Base-by-base conservation (phyloP, 2,888 invertebrate species). In the Slavum lentiscoides region DNA sequence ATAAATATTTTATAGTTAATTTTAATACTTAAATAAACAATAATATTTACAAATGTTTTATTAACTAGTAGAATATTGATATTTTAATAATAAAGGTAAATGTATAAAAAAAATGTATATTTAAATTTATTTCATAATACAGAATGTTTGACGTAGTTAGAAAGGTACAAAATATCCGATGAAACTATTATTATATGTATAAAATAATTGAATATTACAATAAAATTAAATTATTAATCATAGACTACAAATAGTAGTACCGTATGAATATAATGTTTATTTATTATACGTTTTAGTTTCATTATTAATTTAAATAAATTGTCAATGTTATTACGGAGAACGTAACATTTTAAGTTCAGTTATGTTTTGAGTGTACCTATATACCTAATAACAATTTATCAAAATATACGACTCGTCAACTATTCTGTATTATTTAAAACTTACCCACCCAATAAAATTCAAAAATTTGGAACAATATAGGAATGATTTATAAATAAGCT, bases 41-140 rank as follows among this genome's bases (percentile, higher is more conserved):
- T 61, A 30, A 77, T 77, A 77, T 70, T 62, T 77, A 77, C 77
- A 77, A 77, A 77, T 70, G 49, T 70, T 77, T 39, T 59, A 72
- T 19, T 59, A 72, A 77, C 77, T 69, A 77, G 61, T 70, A 61
- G 53, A 70, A 70, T 77, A 70, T 69, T 69, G 62, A 77, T 68
- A 61, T 61, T 77, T 69, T 39, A 77, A 76, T 68, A 68, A 76
- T 76, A 59, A 76, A 58, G 8, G n/a, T 43, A 58, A 37, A 66
- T 61, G 21, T 67, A 58, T 67, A 58, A 21, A 75, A 66, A 70
- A 58, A 55, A 72, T 43, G 55, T 23, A 75, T 55, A 64, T 55
- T 53, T n/a, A 53, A 74, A 55, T 74, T 66, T 55, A 68, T 15
- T 59, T 59, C 4, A 49, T 49, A 76, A 76, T 68, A 76, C 55